A percentile compares a stretch with the other conserved stretches of the same genome.
phyloP scores from a whole-genome alignment of 30 jellyfish, hydroid and myxozoan genomes.

The Turritopsis dohrnii region DNA sequence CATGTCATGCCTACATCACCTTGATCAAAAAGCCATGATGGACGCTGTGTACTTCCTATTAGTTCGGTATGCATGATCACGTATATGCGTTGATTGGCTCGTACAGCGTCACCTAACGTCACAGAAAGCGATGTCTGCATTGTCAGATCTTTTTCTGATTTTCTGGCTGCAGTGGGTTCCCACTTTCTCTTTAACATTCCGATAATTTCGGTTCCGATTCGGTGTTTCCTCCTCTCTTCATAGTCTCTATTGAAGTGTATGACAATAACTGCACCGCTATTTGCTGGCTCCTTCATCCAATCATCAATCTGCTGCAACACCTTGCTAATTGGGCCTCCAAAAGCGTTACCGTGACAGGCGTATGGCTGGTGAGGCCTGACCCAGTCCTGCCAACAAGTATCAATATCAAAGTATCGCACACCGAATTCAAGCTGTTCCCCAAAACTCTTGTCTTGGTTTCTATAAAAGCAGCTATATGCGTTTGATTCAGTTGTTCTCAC shows the following conservation, averaged over 20 bases:
- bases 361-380: slow-evolving; percentile 27
- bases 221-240: slow-evolving; percentile 18
- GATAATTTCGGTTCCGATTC: slow-evolving; percentile 6
- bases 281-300: slow-evolving; percentile 56
- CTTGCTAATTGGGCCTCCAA: slow-evolving; percentile 54
- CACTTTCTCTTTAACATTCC: slow-evolving; percentile 15
- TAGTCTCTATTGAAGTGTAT: slow-evolving; percentile 64
- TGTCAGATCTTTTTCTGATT: slow-evolving; percentile 4
- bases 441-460: slow-evolving; percentile 44
- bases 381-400: slow-evolving; percentile 57
- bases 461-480: slow-evolving; percentile 57
- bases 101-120: neutral
- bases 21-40: slow-evolving; percentile 28
- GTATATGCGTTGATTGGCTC: slow-evolving; percentile 30
- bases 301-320: slow-evolving; percentile 44
- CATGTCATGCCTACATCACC: neutral
- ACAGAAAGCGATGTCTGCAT: slow-evolving; percentile 29
- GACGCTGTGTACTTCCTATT: neutral
- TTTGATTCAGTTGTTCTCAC: neutral
- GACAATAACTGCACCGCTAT: slow-evolving; percentile 54
- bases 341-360: slow-evolving; percentile 61
- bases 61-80: neutral
- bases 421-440: slow-evolving; percentile 70
- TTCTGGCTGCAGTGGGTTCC: slow-evolving; percentile 43
- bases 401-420: slow-evolving; percentile 72